phyloP scores from a whole-genome alignment of 2,113 vertebrate species.

The Hystrix cristata region DNA sequence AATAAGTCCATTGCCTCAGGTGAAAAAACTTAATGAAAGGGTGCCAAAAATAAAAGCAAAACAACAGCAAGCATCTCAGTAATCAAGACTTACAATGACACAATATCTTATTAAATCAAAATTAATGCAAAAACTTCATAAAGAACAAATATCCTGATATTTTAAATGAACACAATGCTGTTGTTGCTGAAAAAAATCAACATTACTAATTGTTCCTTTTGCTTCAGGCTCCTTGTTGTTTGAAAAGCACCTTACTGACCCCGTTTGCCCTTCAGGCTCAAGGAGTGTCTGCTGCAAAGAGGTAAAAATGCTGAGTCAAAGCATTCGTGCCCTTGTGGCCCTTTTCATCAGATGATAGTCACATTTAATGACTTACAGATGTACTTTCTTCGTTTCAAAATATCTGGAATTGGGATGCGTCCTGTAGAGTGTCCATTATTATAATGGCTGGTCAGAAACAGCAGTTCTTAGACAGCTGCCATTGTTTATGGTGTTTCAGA shows the following conservation, averaged over 20 bases:
- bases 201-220: not conserved
- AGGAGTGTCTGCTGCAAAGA: not conserved
- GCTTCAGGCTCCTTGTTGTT: not conserved
- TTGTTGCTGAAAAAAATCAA: not conserved
- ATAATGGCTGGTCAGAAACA: not conserved
- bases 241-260: not conserved
- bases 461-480: not conserved
- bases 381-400: not conserved
- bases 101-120: not conserved
- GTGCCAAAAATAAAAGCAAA: not conserved
- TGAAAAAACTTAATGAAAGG: not conserved
- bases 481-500: not conserved
- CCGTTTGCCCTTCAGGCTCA: not conserved
- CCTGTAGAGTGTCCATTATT: not conserved
- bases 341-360: not conserved
- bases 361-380: not conserved
- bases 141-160: not conserved
- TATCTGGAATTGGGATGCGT: constrained; percentile 19
- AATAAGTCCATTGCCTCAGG: not conserved
- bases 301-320: not conserved
- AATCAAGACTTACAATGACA: not conserved
- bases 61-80: not conserved
- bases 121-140: not conserved
- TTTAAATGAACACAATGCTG: not conserved
- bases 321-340: not conserved